Conservation (phyloP, 2,888 invertebrate species). For the Craniophora ligustri region DNA sequence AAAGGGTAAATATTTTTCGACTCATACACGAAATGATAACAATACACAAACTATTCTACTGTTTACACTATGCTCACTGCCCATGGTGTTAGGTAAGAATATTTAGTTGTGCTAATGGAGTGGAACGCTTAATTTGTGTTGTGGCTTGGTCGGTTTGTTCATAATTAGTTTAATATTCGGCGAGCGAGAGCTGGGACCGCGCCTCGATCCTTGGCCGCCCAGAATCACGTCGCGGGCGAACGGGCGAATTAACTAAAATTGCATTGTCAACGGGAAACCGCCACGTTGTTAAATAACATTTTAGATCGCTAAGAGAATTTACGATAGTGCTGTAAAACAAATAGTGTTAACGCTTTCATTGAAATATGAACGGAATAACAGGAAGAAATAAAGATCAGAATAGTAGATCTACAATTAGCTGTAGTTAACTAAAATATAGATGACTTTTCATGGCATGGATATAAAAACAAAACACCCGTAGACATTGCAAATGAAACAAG, state of each 20-base stretch:
- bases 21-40: too few species aligned
- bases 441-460: neutral
- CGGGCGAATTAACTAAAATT: slow-evolving; percentile 84
- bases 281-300: slow-evolving; percentile 34
- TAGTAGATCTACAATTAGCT: too few species aligned
- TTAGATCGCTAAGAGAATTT: slow-evolving; percentile 8
- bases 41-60: too few species aligned
- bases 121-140: slow-evolving; percentile 73
- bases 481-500: slow-evolving; percentile 29
- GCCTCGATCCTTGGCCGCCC: slow-evolving; percentile 40
- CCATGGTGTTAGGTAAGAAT: slow-evolving; percentile 38
- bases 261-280: slow-evolving; percentile 77
- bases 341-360: neutral
- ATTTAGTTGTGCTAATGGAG: slow-evolving; percentile 70
- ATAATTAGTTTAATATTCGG: slow-evolving; percentile 83
- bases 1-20: too few species aligned
- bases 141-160: slow-evolving; percentile 75
- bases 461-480: slow-evolving; percentile 19
- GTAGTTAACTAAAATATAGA: too few species aligned
- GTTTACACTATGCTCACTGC: slow-evolving; percentile 11
- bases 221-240: slow-evolving; percentile 49
- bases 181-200: slow-evolving; percentile 43
- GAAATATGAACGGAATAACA: neutral
- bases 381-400: too few species aligned
- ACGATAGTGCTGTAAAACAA: neutral